phyloP scores from a whole-genome alignment of 1,140 invertebrate genomes.

The Drosophila nikananu region DNA sequence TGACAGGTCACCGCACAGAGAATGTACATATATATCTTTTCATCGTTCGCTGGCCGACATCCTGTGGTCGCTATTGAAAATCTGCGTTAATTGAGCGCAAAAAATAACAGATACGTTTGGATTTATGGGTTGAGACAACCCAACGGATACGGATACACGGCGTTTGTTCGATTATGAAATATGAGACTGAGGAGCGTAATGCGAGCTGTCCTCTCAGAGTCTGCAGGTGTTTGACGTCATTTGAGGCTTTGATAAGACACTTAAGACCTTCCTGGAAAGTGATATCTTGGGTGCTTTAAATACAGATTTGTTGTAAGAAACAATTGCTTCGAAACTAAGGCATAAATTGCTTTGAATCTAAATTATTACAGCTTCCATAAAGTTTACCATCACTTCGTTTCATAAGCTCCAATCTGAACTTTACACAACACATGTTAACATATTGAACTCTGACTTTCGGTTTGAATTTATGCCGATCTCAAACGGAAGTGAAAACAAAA shows the following conservation, averaged over 20 bases:
- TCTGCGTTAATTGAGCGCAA: constrained; percentile 40
- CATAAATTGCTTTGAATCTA: background rate
- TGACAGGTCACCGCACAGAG: constrained; percentile 44
- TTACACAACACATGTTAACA: constrained; percentile 14
- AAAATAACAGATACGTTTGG: constrained; percentile 20
- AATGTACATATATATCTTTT: constrained; percentile 22
- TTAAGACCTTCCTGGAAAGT: background rate
- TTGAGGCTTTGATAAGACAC: background rate
- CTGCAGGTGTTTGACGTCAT: constrained; percentile 35
- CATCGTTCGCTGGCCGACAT: constrained; percentile 23
- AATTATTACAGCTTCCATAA: background rate
- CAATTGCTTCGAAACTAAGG: background rate
- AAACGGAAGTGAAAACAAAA: constrained; percentile 44
- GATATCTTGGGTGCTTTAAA: background rate
- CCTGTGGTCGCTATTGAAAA: constrained; percentile 40
- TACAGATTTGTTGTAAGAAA: background rate
- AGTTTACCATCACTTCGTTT: background rate
- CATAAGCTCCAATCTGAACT: constrained; percentile 1
- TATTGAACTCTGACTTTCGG: constrained; percentile 35
- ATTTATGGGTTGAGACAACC: constrained; percentile 30
- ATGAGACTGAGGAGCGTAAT: constrained; percentile 26
- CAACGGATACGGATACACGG: constrained; percentile 28
- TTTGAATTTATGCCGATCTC: constrained; percentile 21
- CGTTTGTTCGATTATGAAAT: constrained; percentile 39
- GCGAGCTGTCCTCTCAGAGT: constrained; percentile 3